A percentile compares a stretch with the other conserved stretches of the same genome.
These are phyloP conservation scores for Eristalinus aeneus DNA, from an alignment of 2,888 invertebrate species.

Conservation along the genomic window DNA sequence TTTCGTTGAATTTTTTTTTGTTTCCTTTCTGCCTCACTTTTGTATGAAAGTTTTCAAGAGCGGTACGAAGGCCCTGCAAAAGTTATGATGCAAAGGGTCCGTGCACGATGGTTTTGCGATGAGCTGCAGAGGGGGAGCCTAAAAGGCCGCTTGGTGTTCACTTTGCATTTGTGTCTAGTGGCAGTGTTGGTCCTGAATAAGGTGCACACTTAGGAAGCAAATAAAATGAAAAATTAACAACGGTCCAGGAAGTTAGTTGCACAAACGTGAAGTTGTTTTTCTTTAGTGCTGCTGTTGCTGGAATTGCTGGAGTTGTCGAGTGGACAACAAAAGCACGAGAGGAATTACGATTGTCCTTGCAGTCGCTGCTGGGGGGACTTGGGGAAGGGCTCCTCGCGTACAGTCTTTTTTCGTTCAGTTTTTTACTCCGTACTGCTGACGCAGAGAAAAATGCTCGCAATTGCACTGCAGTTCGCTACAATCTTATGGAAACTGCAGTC, in stretches of 20 bases:
- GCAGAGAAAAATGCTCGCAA: constrained; percentile 21
- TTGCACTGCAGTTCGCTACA: constrained; percentile 1
- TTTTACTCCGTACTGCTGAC: constrained; percentile 35
- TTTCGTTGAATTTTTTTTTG: not conserved
- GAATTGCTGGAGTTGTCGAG: not conserved
- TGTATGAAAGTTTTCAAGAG: constrained; percentile 37
- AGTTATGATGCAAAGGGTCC: constrained; percentile 21
- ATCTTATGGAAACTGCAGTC: constrained; percentile 52
- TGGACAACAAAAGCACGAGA: constrained; percentile 15
- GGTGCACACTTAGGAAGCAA: constrained; percentile 60
- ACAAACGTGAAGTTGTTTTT: constrained; percentile 21
- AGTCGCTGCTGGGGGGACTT: not conserved
- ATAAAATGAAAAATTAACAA: constrained; percentile 68
- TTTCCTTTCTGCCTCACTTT: not conserved
- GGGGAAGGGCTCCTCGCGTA: not conserved
- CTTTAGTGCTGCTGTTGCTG: not conserved
- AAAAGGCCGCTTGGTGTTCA: not conserved
- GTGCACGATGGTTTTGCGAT: not conserved
- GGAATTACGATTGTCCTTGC: constrained; percentile 17
- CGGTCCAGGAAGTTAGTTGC: constrained; percentile 35
- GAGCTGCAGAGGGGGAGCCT: not conserved
- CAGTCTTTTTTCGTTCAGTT: constrained; percentile 4
- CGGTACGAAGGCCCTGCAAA: constrained; percentile 17
- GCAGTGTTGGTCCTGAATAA: constrained; percentile 25
- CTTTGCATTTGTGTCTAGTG: constrained; percentile 22